A percentile compares a stretch with the other conserved stretches of the same genome.
phyloP scores from a whole-genome alignment of 2,797 vertebrate genomes.

The Gila robusta region DNA sequence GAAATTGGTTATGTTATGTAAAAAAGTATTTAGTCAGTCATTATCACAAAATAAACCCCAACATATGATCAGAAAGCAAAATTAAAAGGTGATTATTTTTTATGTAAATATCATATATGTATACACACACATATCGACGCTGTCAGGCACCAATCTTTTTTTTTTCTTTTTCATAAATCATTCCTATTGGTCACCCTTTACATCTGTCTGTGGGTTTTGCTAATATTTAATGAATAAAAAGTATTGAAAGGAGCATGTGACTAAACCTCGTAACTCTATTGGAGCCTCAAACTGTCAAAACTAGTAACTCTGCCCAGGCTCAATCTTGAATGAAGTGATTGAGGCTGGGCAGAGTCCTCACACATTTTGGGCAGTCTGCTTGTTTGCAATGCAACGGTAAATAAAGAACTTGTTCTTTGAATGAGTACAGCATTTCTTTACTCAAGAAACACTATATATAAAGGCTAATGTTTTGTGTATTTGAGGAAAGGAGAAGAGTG shows the following conservation, averaged over 20 bases:
- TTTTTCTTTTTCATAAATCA: neutral
- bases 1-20: neutral
- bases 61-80: neutral
- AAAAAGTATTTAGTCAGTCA: neutral
- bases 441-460: neutral
- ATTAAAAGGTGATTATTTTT: neutral
- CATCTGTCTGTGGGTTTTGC: neutral
- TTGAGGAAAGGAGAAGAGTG: neutral
- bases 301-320: neutral
- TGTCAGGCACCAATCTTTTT: neutral
- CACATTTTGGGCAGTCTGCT: no score
- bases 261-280: neutral
- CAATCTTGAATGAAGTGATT: neutral
- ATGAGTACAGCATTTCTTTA: neutral
- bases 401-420: neutral
- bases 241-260: neutral
- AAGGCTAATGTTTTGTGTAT: neutral
- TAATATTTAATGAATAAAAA: neutral
- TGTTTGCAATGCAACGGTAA: neutral
- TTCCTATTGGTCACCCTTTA: neutral
- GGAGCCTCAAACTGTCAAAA: neutral
- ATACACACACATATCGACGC: neutral
- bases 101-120: neutral
- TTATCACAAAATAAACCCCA: neutral
- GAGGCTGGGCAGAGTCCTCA: no score